Evolutionary conservation across 2,888 invertebrate species (phyloP).

Genomic region (Trichogramma evanescens): DNA sequence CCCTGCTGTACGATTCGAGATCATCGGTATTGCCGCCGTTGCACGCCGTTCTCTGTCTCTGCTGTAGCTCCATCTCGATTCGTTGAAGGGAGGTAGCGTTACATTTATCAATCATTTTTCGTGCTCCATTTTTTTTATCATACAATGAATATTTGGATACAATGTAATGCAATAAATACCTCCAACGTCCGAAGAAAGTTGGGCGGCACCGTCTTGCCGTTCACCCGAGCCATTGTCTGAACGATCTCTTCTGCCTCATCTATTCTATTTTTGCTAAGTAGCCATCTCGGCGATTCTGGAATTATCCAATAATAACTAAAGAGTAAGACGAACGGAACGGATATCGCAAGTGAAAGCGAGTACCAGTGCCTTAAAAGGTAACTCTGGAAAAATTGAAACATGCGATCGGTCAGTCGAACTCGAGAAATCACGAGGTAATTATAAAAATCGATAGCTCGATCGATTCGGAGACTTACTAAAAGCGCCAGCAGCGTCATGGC

Average conservation of each 20-base stretch:
- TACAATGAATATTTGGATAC: not conserved
- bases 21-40: conserved; percentile 41
- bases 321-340: conserved; percentile 56
- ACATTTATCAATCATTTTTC: not conserved
- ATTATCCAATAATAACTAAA: conserved; percentile 62
- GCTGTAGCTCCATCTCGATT: conserved; percentile 39
- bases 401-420: not conserved
- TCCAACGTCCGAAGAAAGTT: conserved; percentile 58
- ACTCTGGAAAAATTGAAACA: conserved; percentile 36
- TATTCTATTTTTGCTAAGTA: conserved; percentile 58
- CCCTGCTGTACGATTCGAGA: conserved; percentile 33
- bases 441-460: too few relatives aligned
- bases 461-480: conserved; percentile 43
- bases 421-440: too few relatives aligned
- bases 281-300: conserved; percentile 66
- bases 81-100: not conserved
- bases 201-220: conserved; percentile 53
- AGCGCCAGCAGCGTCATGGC: conserved; percentile 60
- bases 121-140: not conserved
- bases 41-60: conserved; percentile 39
- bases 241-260: conserved; percentile 62
- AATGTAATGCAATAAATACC: conserved; percentile 37
- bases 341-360: conserved; percentile 56
- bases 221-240: conserved; percentile 56
- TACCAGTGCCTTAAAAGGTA: conserved; percentile 58